Conservation (phyloP, 1,140 invertebrate genomes). For the Bombyx mandarina region DNA sequence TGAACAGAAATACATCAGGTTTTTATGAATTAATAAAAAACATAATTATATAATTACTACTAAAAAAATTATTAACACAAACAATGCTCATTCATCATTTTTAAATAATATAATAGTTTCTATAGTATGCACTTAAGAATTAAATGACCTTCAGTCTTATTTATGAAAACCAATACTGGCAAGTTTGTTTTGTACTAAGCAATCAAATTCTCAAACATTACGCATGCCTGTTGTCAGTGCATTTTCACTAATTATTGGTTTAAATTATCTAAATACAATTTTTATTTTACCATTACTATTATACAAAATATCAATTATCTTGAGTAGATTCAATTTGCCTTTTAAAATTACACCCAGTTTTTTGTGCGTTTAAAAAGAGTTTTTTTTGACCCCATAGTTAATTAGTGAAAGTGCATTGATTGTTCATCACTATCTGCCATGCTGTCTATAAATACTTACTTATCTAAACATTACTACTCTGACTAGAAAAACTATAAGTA, state of each 20-base stretch:
- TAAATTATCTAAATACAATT: not conserved
- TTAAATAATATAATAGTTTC: too few species aligned
- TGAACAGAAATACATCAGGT: too few species aligned
- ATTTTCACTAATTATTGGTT: conserved; percentile 47
- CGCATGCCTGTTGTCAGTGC: conserved; percentile 41
- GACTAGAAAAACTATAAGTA: conserved; percentile 70
- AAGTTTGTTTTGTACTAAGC: conserved; percentile 70
- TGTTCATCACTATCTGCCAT: too few species aligned
- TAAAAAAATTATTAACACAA: conserved; percentile 10
- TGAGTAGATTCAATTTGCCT: too few species aligned
- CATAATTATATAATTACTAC: not conserved
- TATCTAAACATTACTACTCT: conserved; percentile 60
- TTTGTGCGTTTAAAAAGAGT: too few species aligned
- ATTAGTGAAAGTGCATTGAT: conserved; percentile 44
- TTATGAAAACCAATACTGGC: conserved; percentile 69
- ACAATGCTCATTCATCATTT: conserved; percentile 20
- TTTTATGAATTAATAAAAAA: too few species aligned
- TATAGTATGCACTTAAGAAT: conserved; percentile 1
- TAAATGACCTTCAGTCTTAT: conserved; percentile 69
- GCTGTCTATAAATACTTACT: not conserved
- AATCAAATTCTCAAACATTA: conserved; percentile 34
- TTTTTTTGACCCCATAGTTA: conserved; percentile 3
- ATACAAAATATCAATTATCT: too few species aligned
- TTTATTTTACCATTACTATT: not conserved
- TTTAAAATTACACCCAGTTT: too few species aligned